Conservation (phyloP, 2,888 invertebrate genomes). For the Hypselothyrea guttata region DNA sequence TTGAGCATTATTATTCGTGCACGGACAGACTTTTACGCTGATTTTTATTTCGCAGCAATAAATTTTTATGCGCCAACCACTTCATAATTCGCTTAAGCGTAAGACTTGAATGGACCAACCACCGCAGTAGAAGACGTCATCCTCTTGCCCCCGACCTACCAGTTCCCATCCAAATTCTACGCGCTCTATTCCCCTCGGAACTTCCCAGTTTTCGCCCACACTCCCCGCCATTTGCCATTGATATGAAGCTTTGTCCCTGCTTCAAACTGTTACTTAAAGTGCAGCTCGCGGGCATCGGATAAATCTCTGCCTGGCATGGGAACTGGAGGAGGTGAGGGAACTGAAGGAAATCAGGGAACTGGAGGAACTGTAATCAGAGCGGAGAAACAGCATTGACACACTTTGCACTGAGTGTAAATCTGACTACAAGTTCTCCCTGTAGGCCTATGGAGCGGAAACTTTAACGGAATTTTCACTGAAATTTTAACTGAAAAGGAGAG, state of each 20-base stretch:
- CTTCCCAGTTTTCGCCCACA: too few species aligned
- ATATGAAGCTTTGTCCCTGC: slow-evolving; percentile 32
- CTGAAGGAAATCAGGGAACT: neutral
- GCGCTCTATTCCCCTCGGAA: too few species aligned
- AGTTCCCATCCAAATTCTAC: neutral
- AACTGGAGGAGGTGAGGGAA: slow-evolving; percentile 14
- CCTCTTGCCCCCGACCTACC: neutral
- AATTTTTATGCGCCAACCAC: slow-evolving; percentile 81
- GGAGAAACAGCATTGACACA: too few species aligned
- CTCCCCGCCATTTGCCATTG: too few species aligned
- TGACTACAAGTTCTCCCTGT: too few species aligned
- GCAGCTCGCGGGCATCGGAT: slow-evolving; percentile 50
- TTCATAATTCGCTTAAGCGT: slow-evolving; percentile 78
- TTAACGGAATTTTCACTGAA: too few species aligned
- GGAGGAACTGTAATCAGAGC: neutral
- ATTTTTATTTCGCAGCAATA: slow-evolving; percentile 79
- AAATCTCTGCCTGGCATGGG: slow-evolving; percentile 18
- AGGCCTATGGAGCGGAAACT: slow-evolving; percentile 25
- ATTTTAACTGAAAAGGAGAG: too few species aligned
- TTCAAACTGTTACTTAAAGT: slow-evolving; percentile 37
- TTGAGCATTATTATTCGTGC: slow-evolving; percentile 45
- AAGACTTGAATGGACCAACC: slow-evolving; percentile 52
- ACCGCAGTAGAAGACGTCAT: slow-evolving; percentile 26
- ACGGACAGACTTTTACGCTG: slow-evolving; percentile 72
- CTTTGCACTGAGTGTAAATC: too few species aligned